Evolutionary conservation across 2,888 invertebrate species (phyloP).

Genomic region (Caenorhabditis sp.): DNA sequence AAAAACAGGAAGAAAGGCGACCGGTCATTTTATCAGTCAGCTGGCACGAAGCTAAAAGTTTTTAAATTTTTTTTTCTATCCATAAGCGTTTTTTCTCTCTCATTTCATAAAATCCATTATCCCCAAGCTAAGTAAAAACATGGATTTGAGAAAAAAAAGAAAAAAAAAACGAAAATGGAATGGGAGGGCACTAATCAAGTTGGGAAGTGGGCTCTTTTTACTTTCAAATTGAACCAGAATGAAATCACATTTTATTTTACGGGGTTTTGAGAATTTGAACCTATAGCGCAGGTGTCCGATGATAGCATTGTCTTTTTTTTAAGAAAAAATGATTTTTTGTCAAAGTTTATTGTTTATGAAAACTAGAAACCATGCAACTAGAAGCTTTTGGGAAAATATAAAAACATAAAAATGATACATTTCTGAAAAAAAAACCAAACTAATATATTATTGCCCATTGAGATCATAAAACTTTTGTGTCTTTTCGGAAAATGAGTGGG

Average conservation of each 20-base stretch:
- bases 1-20: not conserved
- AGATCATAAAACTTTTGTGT: too few relatives aligned
- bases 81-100: not conserved
- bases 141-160: not conserved
- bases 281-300: too few relatives aligned
- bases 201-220: not conserved
- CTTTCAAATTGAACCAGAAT: not conserved
- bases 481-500: too few relatives aligned
- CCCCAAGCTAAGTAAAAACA: not conserved
- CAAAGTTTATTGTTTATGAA: too few relatives aligned
- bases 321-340: too few relatives aligned
- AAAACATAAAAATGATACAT: too few relatives aligned
- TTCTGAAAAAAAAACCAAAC: too few relatives aligned
- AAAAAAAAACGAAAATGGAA: not conserved
- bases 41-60: not conserved
- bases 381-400: too few relatives aligned
- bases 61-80: not conserved
- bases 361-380: too few relatives aligned
- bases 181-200: slow-evolving; percentile 8
- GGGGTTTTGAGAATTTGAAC: not conserved
- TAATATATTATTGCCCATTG: too few relatives aligned
- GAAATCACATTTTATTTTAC: too few relatives aligned
- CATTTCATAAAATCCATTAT: slow-evolving; percentile 3
- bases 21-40: not conserved
- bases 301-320: too few relatives aligned